Conservation (phyloP, 2,113 vertebrate genomes). For the Cichladusa arquata region DNA sequence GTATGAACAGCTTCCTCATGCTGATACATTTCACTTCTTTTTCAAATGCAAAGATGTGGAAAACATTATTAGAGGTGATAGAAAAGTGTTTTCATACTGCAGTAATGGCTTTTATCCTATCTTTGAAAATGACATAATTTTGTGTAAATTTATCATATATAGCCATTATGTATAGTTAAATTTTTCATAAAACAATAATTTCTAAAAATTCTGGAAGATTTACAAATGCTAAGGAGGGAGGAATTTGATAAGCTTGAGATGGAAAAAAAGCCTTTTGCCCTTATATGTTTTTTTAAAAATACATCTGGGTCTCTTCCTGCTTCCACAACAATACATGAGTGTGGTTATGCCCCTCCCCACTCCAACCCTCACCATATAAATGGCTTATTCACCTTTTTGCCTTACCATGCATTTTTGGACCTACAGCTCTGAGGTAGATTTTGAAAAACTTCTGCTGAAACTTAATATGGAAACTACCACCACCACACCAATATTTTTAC, state of each 20-base stretch:
- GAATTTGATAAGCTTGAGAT: background rate
- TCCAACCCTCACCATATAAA: background rate
- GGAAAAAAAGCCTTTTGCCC: background rate
- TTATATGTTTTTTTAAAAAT: background rate
- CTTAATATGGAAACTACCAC: background rate
- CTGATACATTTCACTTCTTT: background rate
- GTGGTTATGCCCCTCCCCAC: background rate
- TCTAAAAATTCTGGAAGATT: background rate
- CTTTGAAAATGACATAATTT: background rate
- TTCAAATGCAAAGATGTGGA: background rate
- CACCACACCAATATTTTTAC: slow-evolving; percentile 18
- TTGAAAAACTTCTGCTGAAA: background rate
- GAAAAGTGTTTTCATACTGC: background rate
- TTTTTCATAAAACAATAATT: background rate
- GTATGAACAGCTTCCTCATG: background rate
- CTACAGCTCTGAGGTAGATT: background rate
- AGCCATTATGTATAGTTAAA: background rate
- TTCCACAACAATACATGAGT: background rate
- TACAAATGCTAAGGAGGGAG: background rate
- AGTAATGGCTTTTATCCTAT: background rate
- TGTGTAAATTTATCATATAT: background rate
- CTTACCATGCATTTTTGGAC: background rate
- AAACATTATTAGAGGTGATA: background rate
- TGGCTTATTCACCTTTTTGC: background rate
- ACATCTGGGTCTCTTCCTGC: background rate